phyloP scores from a whole-genome alignment of 1,140 invertebrate genomes.

The Zaprionus inermis region DNA sequence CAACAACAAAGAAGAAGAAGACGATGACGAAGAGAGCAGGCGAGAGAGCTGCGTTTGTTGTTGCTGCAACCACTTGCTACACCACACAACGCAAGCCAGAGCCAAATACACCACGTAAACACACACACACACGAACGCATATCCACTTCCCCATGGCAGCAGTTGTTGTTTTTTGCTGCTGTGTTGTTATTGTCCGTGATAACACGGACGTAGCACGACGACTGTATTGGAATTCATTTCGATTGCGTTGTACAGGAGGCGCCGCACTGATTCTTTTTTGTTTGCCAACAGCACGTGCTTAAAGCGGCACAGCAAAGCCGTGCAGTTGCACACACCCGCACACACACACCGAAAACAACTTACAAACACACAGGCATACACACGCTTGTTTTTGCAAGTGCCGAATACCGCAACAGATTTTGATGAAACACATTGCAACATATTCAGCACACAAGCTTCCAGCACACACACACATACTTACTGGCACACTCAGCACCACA shows the following conservation, averaged over 20 bases:
- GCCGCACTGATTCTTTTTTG: slow-evolving; percentile 15
- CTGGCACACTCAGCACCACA: slow-evolving; percentile 4
- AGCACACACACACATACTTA: slow-evolving; percentile 24
- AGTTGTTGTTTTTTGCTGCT: slow-evolving; percentile 29
- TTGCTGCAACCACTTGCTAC: slow-evolving; percentile 55
- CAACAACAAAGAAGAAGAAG: slow-evolving; percentile 17
- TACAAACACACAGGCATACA: background rate
- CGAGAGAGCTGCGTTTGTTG: slow-evolving; percentile 25
- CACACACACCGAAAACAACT: background rate
- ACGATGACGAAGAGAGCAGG: slow-evolving; percentile 5
- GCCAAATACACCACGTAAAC: slow-evolving; percentile 7
- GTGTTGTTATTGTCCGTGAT: slow-evolving; percentile 48
- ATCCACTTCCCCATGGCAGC: slow-evolving; percentile 26
- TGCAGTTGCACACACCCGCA: background rate
- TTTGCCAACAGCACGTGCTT: slow-evolving; percentile 42
- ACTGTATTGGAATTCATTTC: slow-evolving; percentile 36
- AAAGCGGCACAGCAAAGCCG: slow-evolving; percentile 3
- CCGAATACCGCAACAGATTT: slow-evolving; percentile 44
- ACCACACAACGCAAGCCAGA: slow-evolving; percentile 28
- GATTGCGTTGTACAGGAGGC: slow-evolving; percentile 11
- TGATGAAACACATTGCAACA: slow-evolving; percentile 50
- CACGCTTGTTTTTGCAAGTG: slow-evolving; percentile 11
- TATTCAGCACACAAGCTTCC: slow-evolving; percentile 4
- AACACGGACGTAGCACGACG: slow-evolving; percentile 22
- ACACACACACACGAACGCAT: slow-evolving; percentile 17